Evolutionary conservation across 2,888 invertebrate species (phyloP).

Genomic region (Xestia rhomboidea): DNA sequence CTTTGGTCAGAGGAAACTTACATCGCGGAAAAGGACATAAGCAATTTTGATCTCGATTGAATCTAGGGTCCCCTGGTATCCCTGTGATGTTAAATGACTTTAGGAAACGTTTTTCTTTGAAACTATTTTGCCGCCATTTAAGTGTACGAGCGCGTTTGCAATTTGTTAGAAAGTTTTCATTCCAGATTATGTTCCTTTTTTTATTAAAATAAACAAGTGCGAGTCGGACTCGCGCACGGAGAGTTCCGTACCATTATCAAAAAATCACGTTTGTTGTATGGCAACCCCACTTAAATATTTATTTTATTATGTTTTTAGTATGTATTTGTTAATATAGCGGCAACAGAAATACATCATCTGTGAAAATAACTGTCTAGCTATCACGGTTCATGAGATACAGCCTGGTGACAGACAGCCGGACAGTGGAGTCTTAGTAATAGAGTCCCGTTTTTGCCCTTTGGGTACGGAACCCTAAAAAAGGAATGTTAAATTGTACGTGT

Average conservation of each 20-base stretch:
- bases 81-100: conserved; percentile 32
- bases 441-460: no score
- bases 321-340: no score
- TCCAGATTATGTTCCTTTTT: neutral
- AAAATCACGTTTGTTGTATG: no score
- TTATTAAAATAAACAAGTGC: neutral
- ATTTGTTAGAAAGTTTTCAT: neutral
- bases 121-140: neutral
- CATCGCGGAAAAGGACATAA: conserved; percentile 65
- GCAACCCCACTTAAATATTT: no score
- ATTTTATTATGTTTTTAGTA: no score
- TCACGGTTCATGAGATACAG: no score
- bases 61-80: conserved; percentile 56
- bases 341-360: no score
- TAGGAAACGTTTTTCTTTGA: conserved; percentile 32
- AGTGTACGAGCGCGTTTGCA: neutral
- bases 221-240: no score
- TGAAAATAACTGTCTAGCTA: no score
- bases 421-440: no score
- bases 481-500: neutral
- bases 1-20: conserved; percentile 63
- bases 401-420: no score
- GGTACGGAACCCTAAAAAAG: neutral
- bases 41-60: conserved; percentile 66
- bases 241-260: no score